A percentile compares a stretch with the other conserved stretches of the same genome.
These are phyloP conservation scores for Perdita meconis DNA, from an alignment of 2,888 invertebrate genomes.

Conservation along the genomic window DNA sequence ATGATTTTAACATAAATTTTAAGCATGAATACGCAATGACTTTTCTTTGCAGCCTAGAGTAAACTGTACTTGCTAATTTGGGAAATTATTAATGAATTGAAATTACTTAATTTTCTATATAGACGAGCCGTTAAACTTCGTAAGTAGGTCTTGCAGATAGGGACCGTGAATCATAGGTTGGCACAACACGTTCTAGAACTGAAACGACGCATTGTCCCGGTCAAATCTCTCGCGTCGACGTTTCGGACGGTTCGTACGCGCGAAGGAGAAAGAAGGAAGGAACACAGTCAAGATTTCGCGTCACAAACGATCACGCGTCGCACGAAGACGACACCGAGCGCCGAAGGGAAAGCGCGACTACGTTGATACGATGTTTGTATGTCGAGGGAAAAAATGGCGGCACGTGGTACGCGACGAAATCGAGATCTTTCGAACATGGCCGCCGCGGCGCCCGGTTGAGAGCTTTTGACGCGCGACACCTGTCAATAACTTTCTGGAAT, in stretches of 20 bases:
- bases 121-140: slow-evolving; percentile 12
- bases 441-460: slow-evolving; percentile 26
- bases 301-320: background rate
- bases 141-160: slow-evolving; percentile 39
- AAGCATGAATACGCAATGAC: too few relatives aligned
- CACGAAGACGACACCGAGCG: background rate
- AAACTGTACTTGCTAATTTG: background rate
- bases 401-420: slow-evolving; percentile 58
- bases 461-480: slow-evolving; percentile 25
- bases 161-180: slow-evolving; percentile 51
- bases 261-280: background rate
- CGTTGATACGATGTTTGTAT: background rate
- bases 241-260: background rate
- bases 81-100: too few relatives aligned
- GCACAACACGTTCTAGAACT: slow-evolving; percentile 28
- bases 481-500: slow-evolving; percentile 38
- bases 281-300: background rate
- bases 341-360: background rate
- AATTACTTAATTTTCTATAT: background rate
- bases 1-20: too few relatives aligned
- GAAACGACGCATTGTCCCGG: slow-evolving; percentile 16
- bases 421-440: slow-evolving; percentile 53
- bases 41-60: too few relatives aligned
- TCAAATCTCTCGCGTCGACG: background rate
- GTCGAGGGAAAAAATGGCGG: slow-evolving; percentile 37